Percentiles rank a stretch among this genome's conserved stretches.
Evolutionary conservation across 2,113 vertebrate species (phyloP).

Genomic region (Larimichthys polyactis): DNA sequence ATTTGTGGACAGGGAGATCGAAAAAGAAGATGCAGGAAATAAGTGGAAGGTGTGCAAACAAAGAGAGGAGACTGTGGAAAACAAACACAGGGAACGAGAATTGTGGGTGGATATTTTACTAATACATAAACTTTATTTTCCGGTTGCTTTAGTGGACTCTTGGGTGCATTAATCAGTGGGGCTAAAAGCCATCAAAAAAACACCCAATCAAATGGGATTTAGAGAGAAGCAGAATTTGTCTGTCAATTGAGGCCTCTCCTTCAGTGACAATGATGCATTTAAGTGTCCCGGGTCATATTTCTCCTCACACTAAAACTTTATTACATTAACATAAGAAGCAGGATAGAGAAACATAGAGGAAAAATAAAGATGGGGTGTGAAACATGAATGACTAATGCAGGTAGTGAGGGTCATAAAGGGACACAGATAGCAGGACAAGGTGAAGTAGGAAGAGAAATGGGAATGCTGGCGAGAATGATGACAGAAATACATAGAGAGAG

Average conservation of each 20-base stretch:
- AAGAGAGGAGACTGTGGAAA: slow-evolving; percentile 13
- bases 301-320: slow-evolving; percentile 22
- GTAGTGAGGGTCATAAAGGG: background rate
- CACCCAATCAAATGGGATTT: slow-evolving; percentile 25
- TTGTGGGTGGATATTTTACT: slow-evolving; percentile 27
- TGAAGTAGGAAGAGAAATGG: slow-evolving; percentile 10
- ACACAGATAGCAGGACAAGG: slow-evolving; percentile 27
- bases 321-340: slow-evolving; percentile 15
- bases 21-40: slow-evolving; percentile 1
- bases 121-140: slow-evolving; percentile 42
- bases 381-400: background rate
- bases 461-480: slow-evolving; percentile 5
- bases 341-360: background rate
- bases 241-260: slow-evolving; percentile 43
- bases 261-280: slow-evolving; percentile 25
- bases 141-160: slow-evolving; percentile 31
- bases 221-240: slow-evolving; percentile 12
- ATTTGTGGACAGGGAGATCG: slow-evolving; percentile 17
- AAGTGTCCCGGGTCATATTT: slow-evolving; percentile 31
- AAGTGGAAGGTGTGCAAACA: background rate
- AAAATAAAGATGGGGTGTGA: background rate
- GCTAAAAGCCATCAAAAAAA: slow-evolving; percentile 36
- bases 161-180: slow-evolving; percentile 34
- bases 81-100: slow-evolving; percentile 2
- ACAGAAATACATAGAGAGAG: background rate